Percentiles rank a stretch among this genome's conserved stretches.
Conservation (phyloP, 2,113 vertebrate genomes). For the Thomomys bottae region DNA sequence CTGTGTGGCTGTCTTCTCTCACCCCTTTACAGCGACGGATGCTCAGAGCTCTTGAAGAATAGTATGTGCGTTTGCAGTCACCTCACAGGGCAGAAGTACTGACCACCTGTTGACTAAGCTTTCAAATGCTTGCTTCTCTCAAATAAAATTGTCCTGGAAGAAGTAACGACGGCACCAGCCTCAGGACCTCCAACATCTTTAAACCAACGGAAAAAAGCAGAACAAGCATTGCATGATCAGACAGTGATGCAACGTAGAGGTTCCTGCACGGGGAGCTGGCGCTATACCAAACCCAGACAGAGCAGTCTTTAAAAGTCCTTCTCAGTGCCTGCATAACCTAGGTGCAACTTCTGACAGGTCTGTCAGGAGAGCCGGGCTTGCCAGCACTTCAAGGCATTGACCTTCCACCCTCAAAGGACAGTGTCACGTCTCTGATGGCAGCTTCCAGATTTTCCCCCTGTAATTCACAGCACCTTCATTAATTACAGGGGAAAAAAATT, state of each 20-base stretch:
- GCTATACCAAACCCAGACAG: neutral
- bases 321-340: too few species aligned
- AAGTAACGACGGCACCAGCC: neutral
- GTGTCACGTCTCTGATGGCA: too few species aligned
- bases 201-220: neutral
- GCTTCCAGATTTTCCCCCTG: neutral
- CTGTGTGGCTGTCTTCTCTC: neutral
- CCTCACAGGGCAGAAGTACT: neutral
- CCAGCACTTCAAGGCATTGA: neutral
- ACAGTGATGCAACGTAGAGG: neutral
- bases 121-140: neutral
- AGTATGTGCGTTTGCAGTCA: neutral
- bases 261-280: neutral
- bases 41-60: neutral
- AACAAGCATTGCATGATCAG: neutral
- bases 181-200: neutral
- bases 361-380: neutral
- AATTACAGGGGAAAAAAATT: neutral
- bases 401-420: neutral
- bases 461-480: neutral
- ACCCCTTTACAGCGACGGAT: neutral
- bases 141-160: neutral
- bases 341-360: neutral
- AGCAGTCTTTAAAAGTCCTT: neutral
- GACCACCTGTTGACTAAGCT: neutral